Percentiles rank a stretch among this genome's conserved stretches.
Evolutionary conservation across 2,797 vertebrate genomes (phyloP).

Genomic region (Australoheros facetus): DNA sequence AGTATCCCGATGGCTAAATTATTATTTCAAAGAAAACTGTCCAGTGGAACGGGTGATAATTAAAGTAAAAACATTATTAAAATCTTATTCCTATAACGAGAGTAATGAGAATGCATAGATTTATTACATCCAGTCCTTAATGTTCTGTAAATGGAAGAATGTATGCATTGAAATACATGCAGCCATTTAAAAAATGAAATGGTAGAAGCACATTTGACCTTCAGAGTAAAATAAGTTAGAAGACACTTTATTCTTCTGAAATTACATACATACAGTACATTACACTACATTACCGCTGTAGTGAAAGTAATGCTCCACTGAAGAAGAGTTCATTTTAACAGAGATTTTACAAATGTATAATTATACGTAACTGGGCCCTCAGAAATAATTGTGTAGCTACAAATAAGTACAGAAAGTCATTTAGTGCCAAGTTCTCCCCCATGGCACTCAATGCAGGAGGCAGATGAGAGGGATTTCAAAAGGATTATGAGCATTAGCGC

Average conservation of each 20-base stretch:
- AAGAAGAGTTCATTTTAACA: background rate
- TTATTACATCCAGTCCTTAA: background rate
- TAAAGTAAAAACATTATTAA: background rate
- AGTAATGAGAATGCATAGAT: background rate
- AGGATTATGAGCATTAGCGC: slow-evolving; percentile 46
- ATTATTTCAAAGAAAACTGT: background rate
- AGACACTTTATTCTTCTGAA: background rate
- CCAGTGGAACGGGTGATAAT: background rate
- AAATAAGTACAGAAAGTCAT: slow-evolving; percentile 38
- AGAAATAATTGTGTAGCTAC: background rate
- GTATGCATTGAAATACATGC: background rate
- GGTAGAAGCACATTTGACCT: background rate
- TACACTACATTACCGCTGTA: background rate
- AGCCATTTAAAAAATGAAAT: background rate
- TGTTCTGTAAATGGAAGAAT: background rate
- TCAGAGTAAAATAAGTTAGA: background rate
- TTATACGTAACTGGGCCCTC: slow-evolving; percentile 2
- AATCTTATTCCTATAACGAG: no score
- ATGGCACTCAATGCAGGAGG: slow-evolving; percentile 36
- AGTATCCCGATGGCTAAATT: no score
- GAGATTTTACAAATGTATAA: background rate
- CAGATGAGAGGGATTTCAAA: slow-evolving; percentile 50
- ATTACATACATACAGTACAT: background rate
- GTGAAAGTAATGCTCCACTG: background rate
- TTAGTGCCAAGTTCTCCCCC: slow-evolving; percentile 32